Evolutionary conservation across 2,888 invertebrate species (phyloP).

Genomic region (Habrosyne pyritoides): DNA sequence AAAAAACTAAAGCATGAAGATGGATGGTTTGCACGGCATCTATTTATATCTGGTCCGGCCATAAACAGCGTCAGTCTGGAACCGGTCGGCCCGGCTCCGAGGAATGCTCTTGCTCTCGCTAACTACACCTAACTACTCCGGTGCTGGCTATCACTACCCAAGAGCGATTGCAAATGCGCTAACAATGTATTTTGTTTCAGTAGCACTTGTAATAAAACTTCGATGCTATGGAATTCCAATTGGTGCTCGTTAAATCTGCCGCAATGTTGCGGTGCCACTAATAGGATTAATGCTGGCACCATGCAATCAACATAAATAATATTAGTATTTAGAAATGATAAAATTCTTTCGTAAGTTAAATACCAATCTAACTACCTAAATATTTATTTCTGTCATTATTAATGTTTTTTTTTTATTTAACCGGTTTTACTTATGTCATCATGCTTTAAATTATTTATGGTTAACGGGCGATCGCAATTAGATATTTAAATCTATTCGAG

Average conservation of each 20-base stretch:
- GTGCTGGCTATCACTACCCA: conserved; percentile 46
- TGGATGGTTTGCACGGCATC: conserved; percentile 73
- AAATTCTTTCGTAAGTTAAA: neutral
- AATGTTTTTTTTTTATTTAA: neutral
- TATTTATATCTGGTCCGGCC: conserved; percentile 80
- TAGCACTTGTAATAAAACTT: conserved; percentile 42
- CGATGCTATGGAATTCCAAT: conserved; percentile 33
- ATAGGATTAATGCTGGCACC: conserved; percentile 35
- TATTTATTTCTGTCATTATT: neutral
- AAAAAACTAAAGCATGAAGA: conserved; percentile 69
- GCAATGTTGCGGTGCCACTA: conserved; percentile 34
- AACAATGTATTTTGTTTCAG: conserved; percentile 68
- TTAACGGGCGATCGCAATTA: neutral
- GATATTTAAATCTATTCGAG: neutral
- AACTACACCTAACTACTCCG: conserved; percentile 42
- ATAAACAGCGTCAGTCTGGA: conserved; percentile 71
- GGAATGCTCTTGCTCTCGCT: conserved; percentile 76
- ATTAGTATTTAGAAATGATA: neutral
- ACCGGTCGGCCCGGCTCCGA: conserved; percentile 73
- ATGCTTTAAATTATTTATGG: neutral
- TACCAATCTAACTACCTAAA: neutral
- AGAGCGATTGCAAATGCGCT: conserved; percentile 62
- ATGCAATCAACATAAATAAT: neutral
- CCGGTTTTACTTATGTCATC: neutral
- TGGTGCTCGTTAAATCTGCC: conserved; percentile 35